phyloP scores from a whole-genome alignment of 2,888 invertebrate species.

The Morpho helenor region DNA sequence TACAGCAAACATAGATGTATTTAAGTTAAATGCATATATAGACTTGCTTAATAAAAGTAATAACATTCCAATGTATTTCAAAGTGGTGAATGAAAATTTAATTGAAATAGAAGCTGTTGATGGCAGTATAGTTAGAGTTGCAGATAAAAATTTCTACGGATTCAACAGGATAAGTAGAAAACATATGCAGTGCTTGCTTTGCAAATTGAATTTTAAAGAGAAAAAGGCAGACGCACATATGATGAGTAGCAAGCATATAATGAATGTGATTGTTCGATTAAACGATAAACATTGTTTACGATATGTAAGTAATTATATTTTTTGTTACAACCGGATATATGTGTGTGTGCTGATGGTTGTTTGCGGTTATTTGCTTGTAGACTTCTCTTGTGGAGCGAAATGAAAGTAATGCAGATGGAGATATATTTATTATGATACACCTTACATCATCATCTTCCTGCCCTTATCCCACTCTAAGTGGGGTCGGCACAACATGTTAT shows the following conservation, averaged over 20 bases:
- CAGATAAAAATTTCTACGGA: constrained; percentile 29
- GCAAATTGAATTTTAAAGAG: constrained; percentile 12
- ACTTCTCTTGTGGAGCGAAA: too few relatives aligned
- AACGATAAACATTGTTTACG: constrained; percentile 30
- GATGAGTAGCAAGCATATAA: constrained; percentile 25
- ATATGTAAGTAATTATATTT: too few relatives aligned
- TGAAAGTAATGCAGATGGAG: too few relatives aligned
- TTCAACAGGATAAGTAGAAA: constrained; percentile 15
- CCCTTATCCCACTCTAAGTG: too few relatives aligned
- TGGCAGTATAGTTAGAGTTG: constrained; percentile 24
- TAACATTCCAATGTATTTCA: constrained; percentile 7
- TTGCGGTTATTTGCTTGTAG: too few relatives aligned
- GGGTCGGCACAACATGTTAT: too few relatives aligned
- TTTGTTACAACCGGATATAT: too few relatives aligned
- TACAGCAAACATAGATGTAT: too few relatives aligned
- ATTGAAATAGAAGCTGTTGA: constrained; percentile 26
- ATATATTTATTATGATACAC: too few relatives aligned
- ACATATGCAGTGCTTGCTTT: constrained; percentile 11
- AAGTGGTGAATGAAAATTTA: not conserved
- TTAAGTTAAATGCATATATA: constrained; percentile 13
- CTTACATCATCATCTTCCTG: too few relatives aligned
- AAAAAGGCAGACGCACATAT: constrained; percentile 15
- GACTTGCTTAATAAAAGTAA: constrained; percentile 7
- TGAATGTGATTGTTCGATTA: constrained; percentile 25
- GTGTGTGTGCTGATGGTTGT: too few relatives aligned